A percentile compares a stretch with the other conserved stretches of the same genome.
Evolutionary conservation across 2,888 invertebrate species (phyloP).

Genomic region (Tridacna crocea): DNA sequence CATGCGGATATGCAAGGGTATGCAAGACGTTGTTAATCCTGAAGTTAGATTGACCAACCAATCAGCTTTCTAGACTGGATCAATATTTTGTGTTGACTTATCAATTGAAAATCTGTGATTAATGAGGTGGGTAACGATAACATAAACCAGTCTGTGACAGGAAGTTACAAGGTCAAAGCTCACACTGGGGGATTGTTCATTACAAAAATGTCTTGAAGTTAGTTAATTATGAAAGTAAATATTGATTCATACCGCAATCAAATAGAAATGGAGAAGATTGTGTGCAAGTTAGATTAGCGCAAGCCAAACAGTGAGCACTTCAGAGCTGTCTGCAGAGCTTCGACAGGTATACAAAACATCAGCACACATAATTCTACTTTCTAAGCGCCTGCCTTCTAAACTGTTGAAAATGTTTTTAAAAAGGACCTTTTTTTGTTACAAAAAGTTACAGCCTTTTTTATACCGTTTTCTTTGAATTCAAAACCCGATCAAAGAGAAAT

Average conservation of each 20-base stretch:
- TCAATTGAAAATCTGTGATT: slow-evolving; percentile 36
- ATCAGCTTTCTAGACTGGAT: slow-evolving; percentile 34
- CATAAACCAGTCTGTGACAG: slow-evolving; percentile 29
- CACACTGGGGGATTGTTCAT: not conserved
- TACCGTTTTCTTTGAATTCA: too few relatives aligned
- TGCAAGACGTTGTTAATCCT: not conserved
- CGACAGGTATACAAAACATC: too few relatives aligned
- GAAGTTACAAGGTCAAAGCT: slow-evolving; percentile 22
- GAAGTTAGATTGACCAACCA: slow-evolving; percentile 13
- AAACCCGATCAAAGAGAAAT: too few relatives aligned
- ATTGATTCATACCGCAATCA: not conserved
- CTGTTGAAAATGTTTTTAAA: too few relatives aligned
- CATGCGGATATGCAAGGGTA: too few relatives aligned
- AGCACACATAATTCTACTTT: too few relatives aligned
- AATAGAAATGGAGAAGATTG: not conserved
- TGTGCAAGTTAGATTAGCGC: not conserved
- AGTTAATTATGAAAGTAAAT: slow-evolving; percentile 2
- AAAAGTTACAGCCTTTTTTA: too few relatives aligned
- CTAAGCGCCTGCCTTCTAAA: too few relatives aligned
- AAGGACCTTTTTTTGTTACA: too few relatives aligned
- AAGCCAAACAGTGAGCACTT: too few relatives aligned
- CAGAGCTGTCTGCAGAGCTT: too few relatives aligned
- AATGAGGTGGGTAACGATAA: slow-evolving; percentile 26
- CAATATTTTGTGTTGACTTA: slow-evolving; percentile 36
- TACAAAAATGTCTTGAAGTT: not conserved